Base-by-base conservation (phyloP, 2,888 invertebrate genomes). In the Glaucopsyche alexis region DNA sequence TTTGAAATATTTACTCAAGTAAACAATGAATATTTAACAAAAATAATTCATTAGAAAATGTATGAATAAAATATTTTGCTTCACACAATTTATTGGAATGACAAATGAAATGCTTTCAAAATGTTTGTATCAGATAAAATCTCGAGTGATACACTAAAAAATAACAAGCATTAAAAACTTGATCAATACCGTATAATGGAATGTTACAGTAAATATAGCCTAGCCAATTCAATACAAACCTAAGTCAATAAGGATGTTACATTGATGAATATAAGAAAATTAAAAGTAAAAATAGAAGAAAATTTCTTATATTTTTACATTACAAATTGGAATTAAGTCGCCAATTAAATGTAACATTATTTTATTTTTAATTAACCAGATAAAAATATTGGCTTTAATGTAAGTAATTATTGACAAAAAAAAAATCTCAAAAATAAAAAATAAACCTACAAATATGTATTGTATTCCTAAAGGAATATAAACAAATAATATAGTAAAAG, bases 101-200 rank as follows among this genome's bases (percentile, higher is more conserved):
- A 14, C 60, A 60, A 14, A 7, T 60, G 7, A 60, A 60, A 60
- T 60, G 60, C 14, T 60, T 60, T 60, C 6, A 29, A 55, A 55
- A 19, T 29, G 38, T 49, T 38, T 19, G 49, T 38, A 29, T 70
- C 60, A 50, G 70, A 70, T 49, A 49, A 45, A 47, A 47, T 69
- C 69, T 69, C 45, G 9, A 47, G 19, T 69, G 47, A 14, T 69
- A 69, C 7, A 47, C 47, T 69, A 47, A 69, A 47, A 45, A 45
- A 55, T 60, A 8, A 29, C 45, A 71, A 60, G 29, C 60, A 55
- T 60, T 60, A 60, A 60, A 71, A 71, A 60, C 45, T 60, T 14
- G 60, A 55, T 38, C 29, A 72, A 72, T 72, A 72, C 66, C 52
- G 66, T 52, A 67, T 50, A 72, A 55, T 72, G 72, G 72, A 72